phyloP scores from a whole-genome alignment of 1,140 invertebrate species.

The Drosophila auraria region DNA sequence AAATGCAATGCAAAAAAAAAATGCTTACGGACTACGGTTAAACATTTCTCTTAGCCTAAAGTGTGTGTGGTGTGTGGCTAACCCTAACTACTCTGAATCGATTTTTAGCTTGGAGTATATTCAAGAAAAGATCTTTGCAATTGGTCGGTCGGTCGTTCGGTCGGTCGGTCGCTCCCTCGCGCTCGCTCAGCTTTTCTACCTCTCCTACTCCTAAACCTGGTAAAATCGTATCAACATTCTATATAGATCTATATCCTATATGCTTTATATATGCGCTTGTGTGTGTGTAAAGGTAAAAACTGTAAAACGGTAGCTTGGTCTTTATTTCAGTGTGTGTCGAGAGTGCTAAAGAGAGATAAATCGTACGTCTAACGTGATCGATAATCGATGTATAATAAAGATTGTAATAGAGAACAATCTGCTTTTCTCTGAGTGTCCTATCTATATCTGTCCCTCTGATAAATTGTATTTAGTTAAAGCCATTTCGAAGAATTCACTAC shows the following conservation, averaged over 20 bases:
- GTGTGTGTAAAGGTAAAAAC: conserved; percentile 43
- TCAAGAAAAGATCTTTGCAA: conserved; percentile 63
- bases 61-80: conserved; percentile 17
- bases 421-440: conserved; percentile 1
- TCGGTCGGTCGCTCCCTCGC: conserved; percentile 80
- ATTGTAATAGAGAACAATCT: conserved; percentile 30
- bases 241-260: conserved; percentile 36
- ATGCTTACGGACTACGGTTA: conserved; percentile 29
- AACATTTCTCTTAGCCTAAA: conserved; percentile 30
- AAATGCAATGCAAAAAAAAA: conserved; percentile 45
- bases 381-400: conserved; percentile 19
- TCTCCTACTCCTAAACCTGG: conserved; percentile 16
- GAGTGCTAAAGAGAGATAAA: conserved; percentile 33
- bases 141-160: conserved; percentile 80
- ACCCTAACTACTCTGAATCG: conserved; percentile 32
- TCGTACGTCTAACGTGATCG: conserved; percentile 42
- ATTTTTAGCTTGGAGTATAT: conserved; percentile 40
- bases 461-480: conserved; percentile 80
- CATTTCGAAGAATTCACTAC: conserved; percentile 82
- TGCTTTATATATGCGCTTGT: conserved; percentile 14
- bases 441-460: conserved; percentile 29
- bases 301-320: conserved; percentile 48
- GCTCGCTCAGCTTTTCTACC: conserved; percentile 14
- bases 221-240: conserved; percentile 41
- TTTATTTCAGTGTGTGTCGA: conserved; percentile 27